These are phyloP conservation scores for Hemitrygon akajei DNA, from an alignment of 2,797 vertebrate species.

Conservation along the genomic window DNA sequence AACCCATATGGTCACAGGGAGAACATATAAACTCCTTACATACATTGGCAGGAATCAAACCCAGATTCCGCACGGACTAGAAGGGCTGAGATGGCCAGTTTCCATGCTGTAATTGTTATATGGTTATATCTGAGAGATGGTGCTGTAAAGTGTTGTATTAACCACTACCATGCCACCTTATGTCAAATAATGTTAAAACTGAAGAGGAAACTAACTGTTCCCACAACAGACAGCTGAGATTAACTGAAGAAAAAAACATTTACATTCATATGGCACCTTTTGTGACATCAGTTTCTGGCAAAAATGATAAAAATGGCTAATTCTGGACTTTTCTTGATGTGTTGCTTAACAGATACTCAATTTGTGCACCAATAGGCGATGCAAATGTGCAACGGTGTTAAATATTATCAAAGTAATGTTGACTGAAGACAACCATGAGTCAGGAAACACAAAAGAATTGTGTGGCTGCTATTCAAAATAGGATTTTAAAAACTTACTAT, in stretches of 20 bases:
- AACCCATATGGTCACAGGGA: too few relatives aligned
- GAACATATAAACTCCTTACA: too few relatives aligned
- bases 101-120: too few relatives aligned
- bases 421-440: background rate
- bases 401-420: background rate
- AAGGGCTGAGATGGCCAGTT: too few relatives aligned
- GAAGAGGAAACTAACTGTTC: background rate
- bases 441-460: background rate
- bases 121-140: too few relatives aligned
- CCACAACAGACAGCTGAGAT: background rate
- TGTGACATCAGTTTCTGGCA: too few relatives aligned
- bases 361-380: background rate
- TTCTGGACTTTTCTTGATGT: background rate
- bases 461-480: background rate
- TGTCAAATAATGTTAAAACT: background rate
- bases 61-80: too few relatives aligned
- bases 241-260: background rate
- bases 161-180: too few relatives aligned
- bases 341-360: background rate
- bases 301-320: background rate
- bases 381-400: background rate
- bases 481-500: background rate
- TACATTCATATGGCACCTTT: background rate
- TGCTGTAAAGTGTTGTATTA: too few relatives aligned
- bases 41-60: too few relatives aligned